Percentiles rank a stretch among this genome's conserved stretches.
Conservation (phyloP, 2,888 invertebrate genomes). For the Polyommatus icarus region DNA sequence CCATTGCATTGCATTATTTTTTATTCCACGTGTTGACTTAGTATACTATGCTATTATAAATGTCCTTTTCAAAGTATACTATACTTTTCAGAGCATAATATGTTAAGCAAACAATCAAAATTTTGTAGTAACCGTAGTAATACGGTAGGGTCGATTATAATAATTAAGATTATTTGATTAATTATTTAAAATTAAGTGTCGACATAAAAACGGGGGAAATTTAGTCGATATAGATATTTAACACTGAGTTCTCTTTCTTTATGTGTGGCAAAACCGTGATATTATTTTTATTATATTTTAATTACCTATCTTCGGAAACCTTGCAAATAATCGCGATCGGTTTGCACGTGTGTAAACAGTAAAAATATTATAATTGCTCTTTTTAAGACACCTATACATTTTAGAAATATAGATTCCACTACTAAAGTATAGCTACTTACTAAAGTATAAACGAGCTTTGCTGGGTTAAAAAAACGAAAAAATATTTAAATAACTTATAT, state of each 20-base stretch:
- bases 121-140: too few species aligned
- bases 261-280: neutral
- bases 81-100: too few species aligned
- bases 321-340: conserved; percentile 21
- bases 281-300: neutral
- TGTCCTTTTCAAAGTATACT: too few species aligned
- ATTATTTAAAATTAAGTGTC: neutral
- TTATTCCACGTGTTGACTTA: too few species aligned
- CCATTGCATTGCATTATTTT: too few species aligned
- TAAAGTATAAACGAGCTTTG: too few species aligned
- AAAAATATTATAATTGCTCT: neutral
- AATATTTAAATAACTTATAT: too few species aligned
- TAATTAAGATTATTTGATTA: neutral
- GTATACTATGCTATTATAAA: too few species aligned
- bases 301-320: conserved; percentile 34
- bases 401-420: neutral
- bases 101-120: too few species aligned
- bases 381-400: neutral
- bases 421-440: too few species aligned
- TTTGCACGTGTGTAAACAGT: conserved; percentile 5
- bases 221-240: neutral
- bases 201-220: neutral
- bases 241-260: neutral
- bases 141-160: neutral
- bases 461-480: too few species aligned